Evolutionary conservation across 2,113 vertebrate genomes (phyloP), one percentile per base, ranked within the genome.

Genomic region (Ardeotis arabs): DNA sequence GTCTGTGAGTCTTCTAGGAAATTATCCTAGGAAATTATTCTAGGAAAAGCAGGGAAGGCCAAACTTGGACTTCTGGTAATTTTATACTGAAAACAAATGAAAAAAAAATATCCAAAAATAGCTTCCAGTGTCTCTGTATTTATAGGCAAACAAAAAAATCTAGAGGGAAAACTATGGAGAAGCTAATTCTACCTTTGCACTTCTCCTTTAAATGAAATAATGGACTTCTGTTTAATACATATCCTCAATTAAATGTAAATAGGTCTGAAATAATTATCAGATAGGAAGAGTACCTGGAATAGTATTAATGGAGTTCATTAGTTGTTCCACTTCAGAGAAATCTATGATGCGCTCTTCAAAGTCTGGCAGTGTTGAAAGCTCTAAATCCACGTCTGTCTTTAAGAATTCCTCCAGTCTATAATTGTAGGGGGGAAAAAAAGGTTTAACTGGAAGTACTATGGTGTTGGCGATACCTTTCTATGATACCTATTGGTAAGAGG

Each of bases 261-360:
- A 62, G 17, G 20, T 62, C 63, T 91, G 52, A 95, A 94, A 84
- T 91, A 93, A 74, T 73, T 9, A 79, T 63, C 29, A 85, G 33
- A 82, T 56, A 85, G 64, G 67, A 83, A 75, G 45, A 39, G 20
- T 90, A 99, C 99, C 99, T 98, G 99, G 98, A 56, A 99, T 84
- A 28, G 98, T 90, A 66, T 99, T 98, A 89, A 99, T 98, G 41
- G 99, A 98, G 52, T 99, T 98, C 98, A 99, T 99, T 96, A 99
- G 98, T 92, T 98, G 98, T 95, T 98, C 99, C 93, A 99, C 98
- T 17, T 99, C 99, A 7, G 99, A 98, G 95, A 99, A 97, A 96
- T 99, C 98, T 79, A 98, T 96, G 20, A 96, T 95, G 4, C 98
- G 96, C 7, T 98, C 98, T 96, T 98, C 97, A 82, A 99, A 99